Conservation (phyloP, 2,797 vertebrate species). For the Scolopax bukidnonensis region DNA sequence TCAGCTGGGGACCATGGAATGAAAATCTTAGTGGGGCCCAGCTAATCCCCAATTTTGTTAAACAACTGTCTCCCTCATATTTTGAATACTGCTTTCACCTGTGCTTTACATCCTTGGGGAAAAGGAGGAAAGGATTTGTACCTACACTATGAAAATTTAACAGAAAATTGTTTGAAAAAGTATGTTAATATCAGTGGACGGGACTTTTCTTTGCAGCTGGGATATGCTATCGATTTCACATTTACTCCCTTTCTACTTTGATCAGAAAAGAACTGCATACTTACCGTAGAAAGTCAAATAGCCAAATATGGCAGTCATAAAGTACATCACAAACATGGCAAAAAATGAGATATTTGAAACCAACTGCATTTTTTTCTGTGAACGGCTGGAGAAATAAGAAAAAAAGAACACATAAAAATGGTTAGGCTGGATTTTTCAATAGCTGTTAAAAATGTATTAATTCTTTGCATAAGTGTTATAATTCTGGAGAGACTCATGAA, state of each 20-base stretch:
- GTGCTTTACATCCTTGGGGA: neutral
- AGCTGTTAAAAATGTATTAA: constrained; percentile 4
- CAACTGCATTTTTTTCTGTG: constrained; percentile 93
- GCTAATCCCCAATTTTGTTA: neutral
- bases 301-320: constrained; percentile 93
- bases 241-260: neutral
- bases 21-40: neutral
- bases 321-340: constrained; percentile 96
- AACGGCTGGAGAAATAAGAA: constrained; percentile 80
- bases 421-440: constrained; percentile 2
- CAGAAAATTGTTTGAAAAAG: constrained; percentile 10
- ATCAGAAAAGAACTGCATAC: constrained; percentile 50
- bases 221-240: neutral
- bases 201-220: neutral
- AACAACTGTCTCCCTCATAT: neutral
- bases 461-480: neutral
- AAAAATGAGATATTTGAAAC: constrained; percentile 93
- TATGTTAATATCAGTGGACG: neutral
- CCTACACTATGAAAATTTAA: neutral
- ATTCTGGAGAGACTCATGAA: neutral
- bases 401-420: constrained; percentile 45
- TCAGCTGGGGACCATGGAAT: neutral
- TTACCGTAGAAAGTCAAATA: constrained; percentile 96
- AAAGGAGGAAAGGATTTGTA: constrained; percentile 1
- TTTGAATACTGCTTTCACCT: neutral